phyloP scores from a whole-genome alignment of 2,113 vertebrate genomes.

The Stigmatopora nigra region DNA sequence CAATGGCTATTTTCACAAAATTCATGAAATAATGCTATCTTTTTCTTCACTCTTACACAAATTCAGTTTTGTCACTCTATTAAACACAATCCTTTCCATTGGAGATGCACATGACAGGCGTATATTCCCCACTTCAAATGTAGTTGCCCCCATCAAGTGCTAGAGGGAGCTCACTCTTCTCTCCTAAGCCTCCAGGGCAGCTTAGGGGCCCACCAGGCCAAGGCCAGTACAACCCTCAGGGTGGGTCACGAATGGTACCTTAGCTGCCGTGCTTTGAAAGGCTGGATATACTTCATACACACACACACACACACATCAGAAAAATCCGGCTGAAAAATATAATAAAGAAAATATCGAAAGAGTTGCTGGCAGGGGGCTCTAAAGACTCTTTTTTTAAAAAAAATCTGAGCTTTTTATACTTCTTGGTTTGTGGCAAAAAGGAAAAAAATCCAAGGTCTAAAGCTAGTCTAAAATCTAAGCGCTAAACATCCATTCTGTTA shows the following conservation, averaged over 20 bases:
- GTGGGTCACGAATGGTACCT: conserved; percentile 35
- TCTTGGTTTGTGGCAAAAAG: conserved; percentile 48
- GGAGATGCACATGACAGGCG: no score
- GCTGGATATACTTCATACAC: conserved; percentile 53
- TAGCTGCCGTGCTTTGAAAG: conserved; percentile 43
- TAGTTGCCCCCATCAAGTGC: conserved; percentile 52
- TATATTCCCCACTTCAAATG: conserved; percentile 18
- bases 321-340: neutral
- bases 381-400: conserved; percentile 40
- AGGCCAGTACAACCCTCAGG: conserved; percentile 48
- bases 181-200: conserved; percentile 30
- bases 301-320: conserved; percentile 40
- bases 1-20: no score
- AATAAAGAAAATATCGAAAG: conserved; percentile 13
- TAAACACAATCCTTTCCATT: no score
- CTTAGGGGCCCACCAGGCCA: conserved; percentile 46
- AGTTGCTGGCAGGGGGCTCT: conserved; percentile 17
- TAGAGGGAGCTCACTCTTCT: conserved; percentile 69
- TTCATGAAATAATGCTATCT: no score
- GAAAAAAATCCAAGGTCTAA: conserved; percentile 60
- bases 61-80: no score
- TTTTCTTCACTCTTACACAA: no score
- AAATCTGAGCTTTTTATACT: conserved; percentile 52
- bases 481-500: conserved; percentile 94
- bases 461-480: conserved; percentile 77